Conservation (phyloP, 2,888 invertebrate genomes). For the Parasteatoda lunata region DNA sequence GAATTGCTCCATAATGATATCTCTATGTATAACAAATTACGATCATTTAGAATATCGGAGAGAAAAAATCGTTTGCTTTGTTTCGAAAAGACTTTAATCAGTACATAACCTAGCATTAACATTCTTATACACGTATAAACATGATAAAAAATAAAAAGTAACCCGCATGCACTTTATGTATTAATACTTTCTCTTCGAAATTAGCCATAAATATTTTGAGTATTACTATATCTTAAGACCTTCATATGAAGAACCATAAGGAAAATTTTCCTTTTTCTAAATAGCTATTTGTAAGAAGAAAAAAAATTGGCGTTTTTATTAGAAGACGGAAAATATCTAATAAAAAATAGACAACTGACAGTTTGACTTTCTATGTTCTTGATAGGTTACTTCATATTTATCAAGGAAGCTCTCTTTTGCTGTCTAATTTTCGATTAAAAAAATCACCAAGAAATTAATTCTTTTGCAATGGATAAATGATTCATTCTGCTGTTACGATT, state of each 20-base stretch:
- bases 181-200: no score
- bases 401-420: conserved; percentile 36
- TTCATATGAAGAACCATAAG: conserved; percentile 16
- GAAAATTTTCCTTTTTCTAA: conserved; percentile 36
- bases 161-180: no score
- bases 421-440: no score
- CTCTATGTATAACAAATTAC: no score
- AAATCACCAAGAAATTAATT: background rate
- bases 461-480: background rate
- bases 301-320: conserved; percentile 27
- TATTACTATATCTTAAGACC: no score
- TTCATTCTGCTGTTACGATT: background rate
- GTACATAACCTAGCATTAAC: no score
- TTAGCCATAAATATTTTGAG: no score
- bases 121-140: background rate
- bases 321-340: conserved; percentile 44
- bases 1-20: no score
- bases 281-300: background rate
- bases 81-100: no score
- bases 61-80: no score
- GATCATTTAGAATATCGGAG: no score
- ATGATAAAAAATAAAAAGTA: background rate
- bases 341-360: conserved; percentile 29
- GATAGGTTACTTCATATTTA: conserved; percentile 19
- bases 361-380: conserved; percentile 30